Evolutionary conservation across 2,113 vertebrate species (phyloP), one percentile per base, ranked within the genome.

Genomic region (Paramisgurnus dabryanus): DNA sequence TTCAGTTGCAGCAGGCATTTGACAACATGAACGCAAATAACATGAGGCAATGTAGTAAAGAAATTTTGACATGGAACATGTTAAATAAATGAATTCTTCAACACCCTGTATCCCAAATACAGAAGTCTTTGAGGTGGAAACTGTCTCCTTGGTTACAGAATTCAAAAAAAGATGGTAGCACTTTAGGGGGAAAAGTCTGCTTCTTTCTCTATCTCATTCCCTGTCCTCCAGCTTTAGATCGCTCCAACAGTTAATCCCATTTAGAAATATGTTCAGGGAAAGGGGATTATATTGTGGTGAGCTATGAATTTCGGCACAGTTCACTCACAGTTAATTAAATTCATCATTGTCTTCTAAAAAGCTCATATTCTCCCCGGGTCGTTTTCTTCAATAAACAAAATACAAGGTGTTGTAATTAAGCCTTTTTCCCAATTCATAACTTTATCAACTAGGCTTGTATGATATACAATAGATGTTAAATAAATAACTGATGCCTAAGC

Each of bases 281-380:
- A 90, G 85, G 68, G 83, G 86, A 89, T 92, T 92, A 87, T 81
- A 17, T 67, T 47, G 53, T 78, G 63, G 69, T 86, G 82, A 63
- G 78, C 77, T 74, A 79, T 83, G 85, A 87, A 87, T 88, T 85
- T 82, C 81, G 57, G 70, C 63, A 34, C 87, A 82, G 85, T 80
- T 80, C 77, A 82, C 87, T 87, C 82, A 67, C 83, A 72, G 76
- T 87, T 92, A 90, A 92, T 93, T 92, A 88, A 90, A 91, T 89
- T 81, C 78, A 85, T 89, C 83, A 89, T 90, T 91, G 88, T 93
- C 87, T 90, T 84, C 75, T 66, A 86, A 90, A 90, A 81, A 77
- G 76, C 65, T 73, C 41, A 57, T 57, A 50, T 89, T 81, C 61
- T 85, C 72, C 80, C 2, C 53, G 82, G 86, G 86, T 85, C 53